Base-by-base conservation (phyloP, 2,888 invertebrate species). In the Odiellus spinosus region DNA sequence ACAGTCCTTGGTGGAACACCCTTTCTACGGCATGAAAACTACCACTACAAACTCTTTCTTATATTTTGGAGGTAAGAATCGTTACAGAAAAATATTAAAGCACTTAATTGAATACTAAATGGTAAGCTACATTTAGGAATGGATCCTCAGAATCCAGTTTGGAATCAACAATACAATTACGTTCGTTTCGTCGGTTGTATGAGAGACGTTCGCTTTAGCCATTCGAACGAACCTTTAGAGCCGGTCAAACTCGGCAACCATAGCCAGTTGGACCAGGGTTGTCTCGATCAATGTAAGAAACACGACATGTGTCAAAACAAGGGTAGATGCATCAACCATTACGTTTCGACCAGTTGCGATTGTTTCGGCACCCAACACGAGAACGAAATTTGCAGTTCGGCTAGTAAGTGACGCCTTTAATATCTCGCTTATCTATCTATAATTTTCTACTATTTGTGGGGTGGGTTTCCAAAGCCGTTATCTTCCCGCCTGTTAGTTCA, bases 151-250 rank as follows among this genome's bases (percentile, higher is more conserved):
- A 86, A 87, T 65, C 81, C 63, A 72, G 85, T 20, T 82, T 87
- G 63, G 86, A 86, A 46, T 84, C 87, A 55, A 40, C 55, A 57
- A 43, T 88, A 87, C 64, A 85, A 87, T 50, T 87, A 87, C 58
- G 86, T 86, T 68, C 86, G 86, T 6, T 88, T 88, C 64, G 85
- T 87, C 21, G 88, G 88, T 2, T 90, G 88, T 62, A 84, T 90
- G 57, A 78, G 82, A 59, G 82, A 87, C 59, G 81, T 90, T 68
- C 78, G 82, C 6, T 68, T 87, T 20, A 46, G 49, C 36, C 47
- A 46, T 19, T 45, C 46, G 33, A 14, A 32, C 41, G 3, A 19
- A 40, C 26, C 47, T 8, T 34, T 50, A 17, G 40, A 42, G 6
- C 48, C 47, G 6, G 47, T 47, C 1, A 45, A 43, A 17, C 43